These are phyloP conservation scores for Lasioglossum morio DNA, from an alignment of 2,888 invertebrate genomes.

Conservation along the genomic window DNA sequence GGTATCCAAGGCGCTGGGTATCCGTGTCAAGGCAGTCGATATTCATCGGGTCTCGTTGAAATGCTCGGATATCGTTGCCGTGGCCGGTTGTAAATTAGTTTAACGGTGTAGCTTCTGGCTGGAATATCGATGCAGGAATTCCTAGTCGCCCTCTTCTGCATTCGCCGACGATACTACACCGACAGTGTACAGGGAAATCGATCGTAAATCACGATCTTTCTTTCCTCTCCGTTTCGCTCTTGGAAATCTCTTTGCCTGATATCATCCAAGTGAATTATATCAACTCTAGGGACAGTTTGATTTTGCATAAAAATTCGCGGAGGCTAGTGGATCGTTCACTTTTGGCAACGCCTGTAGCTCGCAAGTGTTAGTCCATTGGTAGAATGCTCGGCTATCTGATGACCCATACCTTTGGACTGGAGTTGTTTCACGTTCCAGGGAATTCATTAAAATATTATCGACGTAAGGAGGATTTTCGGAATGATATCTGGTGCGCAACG, in stretches of 20 bases:
- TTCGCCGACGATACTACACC: neutral
- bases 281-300: too few species aligned
- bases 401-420: neutral
- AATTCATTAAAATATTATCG: neutral
- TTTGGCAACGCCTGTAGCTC: neutral
- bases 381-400: neutral
- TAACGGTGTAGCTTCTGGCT: neutral
- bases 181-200: neutral
- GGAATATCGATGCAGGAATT: conserved; percentile 1
- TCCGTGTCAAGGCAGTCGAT: conserved; percentile 10
- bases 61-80: neutral
- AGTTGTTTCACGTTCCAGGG: neutral
- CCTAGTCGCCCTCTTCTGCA: neutral
- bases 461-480: neutral
- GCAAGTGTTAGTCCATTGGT: neutral
- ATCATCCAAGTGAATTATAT: neutral
- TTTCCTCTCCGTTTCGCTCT: neutral
- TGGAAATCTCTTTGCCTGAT: neutral
- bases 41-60: conserved; percentile 2
- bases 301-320: neutral
- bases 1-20: neutral
- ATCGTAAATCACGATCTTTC: neutral
- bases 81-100: conserved; percentile 11
- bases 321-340: neutral
- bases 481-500: neutral